Conservation (phyloP, 2,797 vertebrate species). For the Gephyroberyx darwinii region DNA sequence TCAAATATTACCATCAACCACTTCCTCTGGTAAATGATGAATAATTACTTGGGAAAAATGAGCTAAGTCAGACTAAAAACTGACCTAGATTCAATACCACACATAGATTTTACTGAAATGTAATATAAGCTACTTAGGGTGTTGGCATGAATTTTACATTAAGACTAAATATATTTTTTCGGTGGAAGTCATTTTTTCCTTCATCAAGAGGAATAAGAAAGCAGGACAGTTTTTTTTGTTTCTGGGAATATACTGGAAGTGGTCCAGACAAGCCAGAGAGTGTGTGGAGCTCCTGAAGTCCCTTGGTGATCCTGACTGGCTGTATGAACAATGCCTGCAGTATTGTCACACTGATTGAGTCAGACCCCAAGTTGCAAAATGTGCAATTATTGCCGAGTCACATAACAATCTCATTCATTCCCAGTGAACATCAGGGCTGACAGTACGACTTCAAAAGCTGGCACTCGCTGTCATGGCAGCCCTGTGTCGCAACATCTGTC, state of each 20-base stretch:
- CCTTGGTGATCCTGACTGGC: slow-evolving; percentile 53
- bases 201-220: slow-evolving; percentile 42
- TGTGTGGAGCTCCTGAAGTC: slow-evolving; percentile 41
- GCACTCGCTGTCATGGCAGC: slow-evolving; percentile 51
- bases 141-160: slow-evolving; percentile 40
- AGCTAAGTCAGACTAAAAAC: neutral
- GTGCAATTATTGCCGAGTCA: slow-evolving; percentile 60
- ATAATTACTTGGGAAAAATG: slow-evolving; percentile 21
- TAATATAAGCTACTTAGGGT: neutral
- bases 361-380: slow-evolving; percentile 40
- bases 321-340: slow-evolving; percentile 62
- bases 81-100: slow-evolving; percentile 4
- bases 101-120: slow-evolving; percentile 21
- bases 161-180: slow-evolving; percentile 36
- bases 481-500: slow-evolving; percentile 74
- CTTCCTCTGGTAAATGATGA: slow-evolving; percentile 33
- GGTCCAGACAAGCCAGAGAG: slow-evolving; percentile 54
- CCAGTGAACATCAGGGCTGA: slow-evolving; percentile 35
- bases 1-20: slow-evolving; percentile 7
- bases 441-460: slow-evolving; percentile 34
- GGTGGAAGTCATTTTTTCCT: slow-evolving; percentile 28
- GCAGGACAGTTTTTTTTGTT: slow-evolving; percentile 51
- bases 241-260: slow-evolving; percentile 49
- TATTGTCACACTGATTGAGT: slow-evolving; percentile 67
- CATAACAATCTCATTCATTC: slow-evolving; percentile 54